Evolutionary conservation across 2,888 invertebrate species (phyloP), one percentile per base, ranked within the genome.

Genomic region (Nymphalis urticae): DNA sequence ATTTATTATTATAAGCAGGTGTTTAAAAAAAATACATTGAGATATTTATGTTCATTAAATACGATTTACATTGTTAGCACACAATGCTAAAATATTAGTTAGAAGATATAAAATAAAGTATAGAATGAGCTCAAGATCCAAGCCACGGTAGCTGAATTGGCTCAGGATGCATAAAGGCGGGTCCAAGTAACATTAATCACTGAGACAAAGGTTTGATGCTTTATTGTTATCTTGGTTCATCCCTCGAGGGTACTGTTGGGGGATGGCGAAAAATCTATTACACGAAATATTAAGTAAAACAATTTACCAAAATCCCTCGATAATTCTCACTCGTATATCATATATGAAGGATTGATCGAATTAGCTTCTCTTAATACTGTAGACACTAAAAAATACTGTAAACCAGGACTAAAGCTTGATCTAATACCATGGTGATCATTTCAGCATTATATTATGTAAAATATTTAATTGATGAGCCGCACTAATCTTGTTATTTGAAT

Each of bases 151-250:
- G 66, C 50, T 51, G 32, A 13, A 64, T n/a, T 48, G 53, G 65
- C 62, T 63, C 63, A 59, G 67, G 69, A 66, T 71, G 71, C 73
- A 68, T 62, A 69, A 69, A 67, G 64, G 68, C 68, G 68, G 66
- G 60, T 54, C 64, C 56, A 56, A 56, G 64, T 63, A 71, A 73
- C 73, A 73, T 73, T 73, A 73, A 73, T 73, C 73, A 71, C 62
- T 48, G 51, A 72, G 64, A 73, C 73, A 73, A 73, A 73, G 69
- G 71, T 67, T 56, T 64, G 71, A 48, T 67, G 62, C 66, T 72
- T 67, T 66, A 72, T 73, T 70, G 73, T 72, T 70, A 67, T 56
- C 62, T 21, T 47, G 59, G 48, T 63, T 50, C 53, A 61, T 68
- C 66, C 64, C 66, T 59, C 64, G 47, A 59, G 62, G 59, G 58